Percentiles rank a stretch among this genome's conserved stretches.
Evolutionary conservation across 2,888 invertebrate genomes (phyloP).

Genomic region (Marronus borbonicus): DNA sequence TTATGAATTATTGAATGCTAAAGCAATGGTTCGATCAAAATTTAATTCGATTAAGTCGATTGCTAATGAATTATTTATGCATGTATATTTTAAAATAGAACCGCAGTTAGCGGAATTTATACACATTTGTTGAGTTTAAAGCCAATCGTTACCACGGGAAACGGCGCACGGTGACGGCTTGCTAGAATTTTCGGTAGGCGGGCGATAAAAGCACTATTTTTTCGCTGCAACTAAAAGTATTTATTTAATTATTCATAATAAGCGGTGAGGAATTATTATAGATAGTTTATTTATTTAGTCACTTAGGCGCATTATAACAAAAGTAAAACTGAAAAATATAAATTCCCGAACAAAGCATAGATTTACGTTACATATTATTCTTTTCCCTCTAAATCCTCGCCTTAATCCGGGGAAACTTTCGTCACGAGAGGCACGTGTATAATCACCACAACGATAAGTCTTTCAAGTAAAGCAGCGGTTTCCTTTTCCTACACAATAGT

Average conservation of each 20-base stretch:
- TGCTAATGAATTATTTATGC: slow-evolving; percentile 36
- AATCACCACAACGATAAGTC: no score
- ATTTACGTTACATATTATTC: not conserved
- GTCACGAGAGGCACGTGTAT: no score
- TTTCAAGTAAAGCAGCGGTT: no score
- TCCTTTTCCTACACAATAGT: no score
- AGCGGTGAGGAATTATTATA: not conserved
- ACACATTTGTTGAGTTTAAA: not conserved
- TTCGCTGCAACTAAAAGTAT: no score
- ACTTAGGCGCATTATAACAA: no score
- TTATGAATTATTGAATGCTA: slow-evolving; percentile 38
- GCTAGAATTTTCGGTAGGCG: not conserved
- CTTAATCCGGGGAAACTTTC: no score
- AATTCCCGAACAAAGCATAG: not conserved
- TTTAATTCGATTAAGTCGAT: slow-evolving; percentile 31
- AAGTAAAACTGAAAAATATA: not conserved
- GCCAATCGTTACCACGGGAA: not conserved
- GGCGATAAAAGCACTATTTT: no score
- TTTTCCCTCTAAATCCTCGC: no score
- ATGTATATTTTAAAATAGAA: slow-evolving; percentile 16
- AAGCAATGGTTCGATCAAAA: slow-evolving; percentile 8
- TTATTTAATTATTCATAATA: no score
- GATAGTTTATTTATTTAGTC: not conserved
- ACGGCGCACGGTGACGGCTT: not conserved
- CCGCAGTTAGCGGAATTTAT: slow-evolving; percentile 11